Evolutionary conservation across 1,140 invertebrate genomes (phyloP).

Genomic region (Matsumurasca onukii): DNA sequence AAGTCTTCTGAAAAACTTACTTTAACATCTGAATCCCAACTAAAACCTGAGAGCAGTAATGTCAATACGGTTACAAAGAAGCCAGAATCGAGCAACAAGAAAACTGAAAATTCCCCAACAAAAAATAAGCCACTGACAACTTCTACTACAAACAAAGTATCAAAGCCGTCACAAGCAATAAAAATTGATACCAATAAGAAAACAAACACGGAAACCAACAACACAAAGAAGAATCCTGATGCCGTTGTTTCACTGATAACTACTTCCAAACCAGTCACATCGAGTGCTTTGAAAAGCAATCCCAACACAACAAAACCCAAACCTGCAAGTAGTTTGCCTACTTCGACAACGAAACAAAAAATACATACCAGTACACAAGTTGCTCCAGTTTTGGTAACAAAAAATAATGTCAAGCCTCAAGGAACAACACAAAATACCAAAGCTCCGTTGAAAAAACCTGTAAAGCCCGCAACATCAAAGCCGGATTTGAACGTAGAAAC

Average conservation of each 20-base stretch:
- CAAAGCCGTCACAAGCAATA: no score
- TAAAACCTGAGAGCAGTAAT: conserved; percentile 24
- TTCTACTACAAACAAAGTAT: not conserved
- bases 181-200: not conserved
- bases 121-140: not conserved
- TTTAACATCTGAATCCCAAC: not conserved
- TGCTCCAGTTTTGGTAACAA: not conserved
- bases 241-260: conserved; percentile 8
- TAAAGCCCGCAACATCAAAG: not conserved
- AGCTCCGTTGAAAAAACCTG: conserved; percentile 1
- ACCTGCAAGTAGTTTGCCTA: not conserved
- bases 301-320: no score
- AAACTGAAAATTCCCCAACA: not conserved
- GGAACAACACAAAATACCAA: not conserved
- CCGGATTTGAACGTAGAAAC: not conserved
- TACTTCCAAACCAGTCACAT: not conserved
- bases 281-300: not conserved
- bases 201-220: not conserved
- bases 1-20: not conserved
- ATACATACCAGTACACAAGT: not conserved
- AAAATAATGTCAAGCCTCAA: conserved; percentile 12
- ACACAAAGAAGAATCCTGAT: not conserved
- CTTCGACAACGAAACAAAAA: conserved; percentile 19
- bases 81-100: not conserved
- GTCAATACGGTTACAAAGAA: conserved; percentile 15